Conservation (phyloP, 2,888 invertebrate genomes). For the Cabera pusaria region DNA sequence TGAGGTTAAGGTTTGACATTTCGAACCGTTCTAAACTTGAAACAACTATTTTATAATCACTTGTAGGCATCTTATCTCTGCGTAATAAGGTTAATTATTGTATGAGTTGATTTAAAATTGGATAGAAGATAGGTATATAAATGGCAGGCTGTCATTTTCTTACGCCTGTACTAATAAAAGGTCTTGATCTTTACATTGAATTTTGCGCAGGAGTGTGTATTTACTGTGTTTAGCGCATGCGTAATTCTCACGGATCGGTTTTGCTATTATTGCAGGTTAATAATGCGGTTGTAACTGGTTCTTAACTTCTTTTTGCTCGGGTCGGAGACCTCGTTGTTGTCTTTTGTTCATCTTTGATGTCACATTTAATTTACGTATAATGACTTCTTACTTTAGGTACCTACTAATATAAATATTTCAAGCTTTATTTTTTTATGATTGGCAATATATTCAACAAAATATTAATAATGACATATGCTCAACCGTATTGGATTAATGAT, state of each 20-base stretch:
- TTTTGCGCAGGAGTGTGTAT: conserved; percentile 50
- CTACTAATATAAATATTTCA: too few species aligned
- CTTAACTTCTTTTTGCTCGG: conserved; percentile 42
- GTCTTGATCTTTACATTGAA: conserved; percentile 81
- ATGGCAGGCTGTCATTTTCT: conserved; percentile 57
- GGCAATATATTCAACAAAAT: too few species aligned
- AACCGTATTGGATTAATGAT: too few species aligned
- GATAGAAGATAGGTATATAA: conserved; percentile 42
- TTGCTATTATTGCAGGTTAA: conserved; percentile 53
- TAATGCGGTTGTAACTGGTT: conserved; percentile 44
- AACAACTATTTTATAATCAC: conserved; percentile 23
- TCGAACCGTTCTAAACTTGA: conserved; percentile 65
- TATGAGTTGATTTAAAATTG: conserved; percentile 31
- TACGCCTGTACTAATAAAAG: conserved; percentile 52
- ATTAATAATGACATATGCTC: too few species aligned
- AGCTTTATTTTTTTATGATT: too few species aligned
- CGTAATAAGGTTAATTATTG: conserved; percentile 48
- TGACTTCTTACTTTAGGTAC: too few species aligned
- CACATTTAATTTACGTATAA: too few species aligned
- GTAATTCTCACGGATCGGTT: conserved; percentile 61
- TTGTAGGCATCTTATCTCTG: conserved; percentile 26
- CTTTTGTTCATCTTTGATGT: too few species aligned
- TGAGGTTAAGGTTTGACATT: conserved; percentile 83
- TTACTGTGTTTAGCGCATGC: conserved; percentile 53
- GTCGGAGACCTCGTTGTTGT: conserved; percentile 35